Percentiles rank a stretch among this genome's conserved stretches.
Evolutionary conservation across 2,113 vertebrate genomes (phyloP).

Genomic region (Chrysochloris asiatica): DNA sequence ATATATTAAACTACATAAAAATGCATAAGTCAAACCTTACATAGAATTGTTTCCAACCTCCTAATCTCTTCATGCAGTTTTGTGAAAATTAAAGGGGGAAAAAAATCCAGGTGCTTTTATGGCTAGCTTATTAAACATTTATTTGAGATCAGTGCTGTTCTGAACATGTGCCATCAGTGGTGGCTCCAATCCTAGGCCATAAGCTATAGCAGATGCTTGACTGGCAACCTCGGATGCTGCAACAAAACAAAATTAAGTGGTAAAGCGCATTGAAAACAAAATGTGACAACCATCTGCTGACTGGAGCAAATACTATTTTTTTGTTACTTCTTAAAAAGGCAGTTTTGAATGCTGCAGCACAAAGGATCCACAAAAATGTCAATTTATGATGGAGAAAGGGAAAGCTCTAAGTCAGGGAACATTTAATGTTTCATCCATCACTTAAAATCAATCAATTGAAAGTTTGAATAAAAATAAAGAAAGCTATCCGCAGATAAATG

Average conservation of each 20-base stretch:
- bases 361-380: constrained; percentile 76
- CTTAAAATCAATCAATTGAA: constrained; percentile 76
- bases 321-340: constrained; percentile 81
- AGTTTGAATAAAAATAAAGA: constrained; percentile 80
- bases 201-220: constrained; percentile 90
- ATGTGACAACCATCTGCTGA: constrained; percentile 91
- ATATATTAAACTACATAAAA: constrained; percentile 59
- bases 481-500: constrained; percentile 73
- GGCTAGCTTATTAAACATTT: constrained; percentile 87
- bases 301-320: constrained; percentile 85
- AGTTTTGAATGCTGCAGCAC: constrained; percentile 82
- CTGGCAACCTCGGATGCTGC: constrained; percentile 86
- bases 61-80: constrained; percentile 59
- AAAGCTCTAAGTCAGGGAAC: constrained; percentile 74
- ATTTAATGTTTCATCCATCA: constrained; percentile 82
- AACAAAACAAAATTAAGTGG: constrained; percentile 90
- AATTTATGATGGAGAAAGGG: constrained; percentile 78
- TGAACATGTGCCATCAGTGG: constrained; percentile 84
- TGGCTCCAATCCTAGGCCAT: constrained; percentile 85
- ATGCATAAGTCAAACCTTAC: constrained; percentile 64
- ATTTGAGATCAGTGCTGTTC: constrained; percentile 86
- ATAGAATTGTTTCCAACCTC: constrained; percentile 41
- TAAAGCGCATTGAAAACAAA: constrained; percentile 88
- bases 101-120: constrained; percentile 80
- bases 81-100: constrained; percentile 63